A percentile compares a stretch with the other conserved stretches of the same genome.
Conservation (phyloP, 2,113 vertebrate genomes). For the Etheostoma cragini region DNA sequence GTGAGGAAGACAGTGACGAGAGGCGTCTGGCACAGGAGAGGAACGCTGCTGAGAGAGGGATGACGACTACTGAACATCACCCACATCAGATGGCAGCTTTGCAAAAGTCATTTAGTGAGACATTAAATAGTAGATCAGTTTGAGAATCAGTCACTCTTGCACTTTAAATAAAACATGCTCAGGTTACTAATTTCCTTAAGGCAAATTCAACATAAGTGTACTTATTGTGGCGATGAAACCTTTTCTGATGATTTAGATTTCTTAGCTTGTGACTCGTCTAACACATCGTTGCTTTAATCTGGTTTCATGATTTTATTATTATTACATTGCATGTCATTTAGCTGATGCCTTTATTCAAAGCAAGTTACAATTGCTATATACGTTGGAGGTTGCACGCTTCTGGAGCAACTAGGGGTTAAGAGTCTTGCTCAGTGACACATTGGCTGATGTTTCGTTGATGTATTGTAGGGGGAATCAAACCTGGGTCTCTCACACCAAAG, state of each 20-base stretch:
- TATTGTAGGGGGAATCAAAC: too few species aligned
- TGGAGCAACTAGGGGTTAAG: too few species aligned
- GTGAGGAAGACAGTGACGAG: slow-evolving; percentile 20
- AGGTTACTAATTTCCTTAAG: background rate
- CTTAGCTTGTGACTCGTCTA: background rate
- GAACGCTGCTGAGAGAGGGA: slow-evolving; percentile 10
- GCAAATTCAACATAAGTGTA: too few species aligned
- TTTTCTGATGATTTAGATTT: background rate
- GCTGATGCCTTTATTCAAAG: too few species aligned
- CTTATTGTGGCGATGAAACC: too few species aligned
- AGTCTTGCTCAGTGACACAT: too few species aligned
- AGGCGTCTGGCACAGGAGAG: slow-evolving; percentile 19
- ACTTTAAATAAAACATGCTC: background rate
- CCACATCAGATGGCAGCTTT: slow-evolving; percentile 51
- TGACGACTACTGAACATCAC: slow-evolving; percentile 39
- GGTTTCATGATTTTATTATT: too few species aligned
- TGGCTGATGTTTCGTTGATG: too few species aligned
- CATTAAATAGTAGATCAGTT: background rate
- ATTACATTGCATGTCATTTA: too few species aligned
- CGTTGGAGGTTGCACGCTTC: too few species aligned
- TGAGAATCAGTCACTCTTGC: background rate
- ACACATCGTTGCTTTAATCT: background rate
- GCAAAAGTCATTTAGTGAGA: slow-evolving; percentile 1
- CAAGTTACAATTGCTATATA: too few species aligned
- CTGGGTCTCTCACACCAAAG: too few species aligned